Percentiles rank a stretch among this genome's conserved stretches.
Evolutionary conservation across 2,888 invertebrate species (phyloP).

Genomic region (Spisula solida): DNA sequence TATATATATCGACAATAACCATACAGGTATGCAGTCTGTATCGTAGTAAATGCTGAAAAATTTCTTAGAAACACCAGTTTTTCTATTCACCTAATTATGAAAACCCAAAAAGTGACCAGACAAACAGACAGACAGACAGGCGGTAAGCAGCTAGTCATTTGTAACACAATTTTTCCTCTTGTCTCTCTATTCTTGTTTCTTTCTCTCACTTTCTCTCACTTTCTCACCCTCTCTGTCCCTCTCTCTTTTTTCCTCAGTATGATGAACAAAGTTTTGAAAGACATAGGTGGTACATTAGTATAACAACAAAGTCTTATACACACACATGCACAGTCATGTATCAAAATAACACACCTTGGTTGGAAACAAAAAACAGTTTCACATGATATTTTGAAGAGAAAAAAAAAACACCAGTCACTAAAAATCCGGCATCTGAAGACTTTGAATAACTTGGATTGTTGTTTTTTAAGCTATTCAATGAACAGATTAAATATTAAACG

Average conservation of each 20-base stretch:
- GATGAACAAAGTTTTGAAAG: constrained; percentile 37
- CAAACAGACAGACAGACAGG: background rate
- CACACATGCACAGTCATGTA: background rate
- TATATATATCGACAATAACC: background rate
- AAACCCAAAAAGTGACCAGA: background rate
- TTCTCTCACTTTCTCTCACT: background rate
- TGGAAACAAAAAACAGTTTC: background rate
- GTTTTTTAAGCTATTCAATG: background rate
- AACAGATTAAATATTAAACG: background rate
- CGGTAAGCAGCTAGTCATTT: background rate
- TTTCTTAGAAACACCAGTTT: too few relatives aligned
- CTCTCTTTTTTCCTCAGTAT: constrained; percentile 22
- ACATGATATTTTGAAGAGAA: background rate
- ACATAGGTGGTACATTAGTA: constrained; percentile 39
- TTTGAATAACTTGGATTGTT: background rate
- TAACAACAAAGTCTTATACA: background rate
- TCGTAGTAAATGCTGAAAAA: too few relatives aligned
- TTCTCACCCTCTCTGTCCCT: constrained; percentile 14
- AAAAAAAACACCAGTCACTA: background rate
- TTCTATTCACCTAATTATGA: too few relatives aligned
- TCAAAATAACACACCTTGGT: background rate
- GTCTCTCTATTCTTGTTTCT: background rate
- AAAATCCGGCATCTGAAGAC: constrained; percentile 6
- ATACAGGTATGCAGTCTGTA: background rate
- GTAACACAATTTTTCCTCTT: background rate